Percentiles rank a stretch among this genome's conserved stretches.
Conservation (phyloP, 2,797 vertebrate species). For the Mormyrops boulengeri region DNA sequence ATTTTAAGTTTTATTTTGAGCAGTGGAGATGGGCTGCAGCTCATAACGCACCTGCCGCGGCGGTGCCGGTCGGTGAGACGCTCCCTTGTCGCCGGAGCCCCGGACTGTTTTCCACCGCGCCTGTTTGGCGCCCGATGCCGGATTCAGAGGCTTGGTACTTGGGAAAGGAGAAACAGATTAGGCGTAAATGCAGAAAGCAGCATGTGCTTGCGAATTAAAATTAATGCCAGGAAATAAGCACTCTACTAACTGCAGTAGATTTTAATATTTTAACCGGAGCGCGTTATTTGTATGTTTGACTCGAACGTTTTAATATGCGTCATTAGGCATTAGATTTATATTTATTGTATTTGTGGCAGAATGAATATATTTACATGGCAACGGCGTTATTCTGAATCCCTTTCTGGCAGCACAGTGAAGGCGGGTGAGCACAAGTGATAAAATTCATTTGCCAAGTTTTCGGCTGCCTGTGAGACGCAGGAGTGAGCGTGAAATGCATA, state of each 20-base stretch:
- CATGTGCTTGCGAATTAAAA: slow-evolving; percentile 20
- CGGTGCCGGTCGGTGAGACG: slow-evolving; percentile 22
- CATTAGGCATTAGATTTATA: neutral
- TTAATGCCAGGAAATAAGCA: neutral
- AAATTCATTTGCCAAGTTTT: neutral
- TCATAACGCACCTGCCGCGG: slow-evolving; percentile 3
- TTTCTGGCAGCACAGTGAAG: neutral
- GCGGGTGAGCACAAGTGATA: neutral
- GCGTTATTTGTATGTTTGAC: neutral
- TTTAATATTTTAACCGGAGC: neutral
- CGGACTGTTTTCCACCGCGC: slow-evolving; percentile 52
- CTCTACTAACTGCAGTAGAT: neutral
- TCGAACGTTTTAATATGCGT: neutral
- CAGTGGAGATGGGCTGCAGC: neutral
- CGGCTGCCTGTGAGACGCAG: neutral
- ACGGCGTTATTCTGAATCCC: neutral
- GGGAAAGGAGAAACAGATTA: slow-evolving; percentile 50
- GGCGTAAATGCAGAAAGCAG: slow-evolving; percentile 45
- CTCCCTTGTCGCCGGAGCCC: slow-evolving; percentile 26
- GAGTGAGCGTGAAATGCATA: neutral
- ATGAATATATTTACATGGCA: neutral
- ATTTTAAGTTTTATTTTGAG: neutral
- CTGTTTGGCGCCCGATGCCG: slow-evolving; percentile 57
- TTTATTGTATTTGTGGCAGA: neutral
- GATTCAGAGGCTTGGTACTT: slow-evolving; percentile 52